Evolutionary conservation across 1,140 invertebrate species (phyloP).

Genomic region (Nasonia longicornis): DNA sequence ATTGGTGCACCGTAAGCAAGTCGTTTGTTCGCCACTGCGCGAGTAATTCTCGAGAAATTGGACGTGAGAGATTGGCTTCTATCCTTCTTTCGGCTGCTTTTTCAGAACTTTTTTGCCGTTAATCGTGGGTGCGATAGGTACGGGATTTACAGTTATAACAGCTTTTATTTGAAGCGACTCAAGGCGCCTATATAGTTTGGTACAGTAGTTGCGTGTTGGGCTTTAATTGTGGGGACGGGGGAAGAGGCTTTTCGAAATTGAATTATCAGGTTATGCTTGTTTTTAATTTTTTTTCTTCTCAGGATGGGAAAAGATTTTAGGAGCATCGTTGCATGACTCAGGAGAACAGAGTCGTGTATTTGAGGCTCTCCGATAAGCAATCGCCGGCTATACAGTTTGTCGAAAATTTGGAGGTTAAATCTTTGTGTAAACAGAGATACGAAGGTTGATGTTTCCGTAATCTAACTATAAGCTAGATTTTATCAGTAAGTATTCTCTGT

Average conservation of each 20-base stretch:
- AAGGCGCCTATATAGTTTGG: background rate
- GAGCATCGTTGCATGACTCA: no score
- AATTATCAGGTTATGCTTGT: constrained; percentile 16
- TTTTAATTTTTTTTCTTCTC: background rate
- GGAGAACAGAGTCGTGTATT: background rate
- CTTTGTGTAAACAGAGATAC: background rate
- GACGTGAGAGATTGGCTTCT: background rate
- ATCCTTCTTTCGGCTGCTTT: background rate
- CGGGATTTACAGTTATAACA: constrained; percentile 21
- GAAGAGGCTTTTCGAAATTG: background rate
- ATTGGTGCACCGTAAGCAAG: background rate
- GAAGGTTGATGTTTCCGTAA: background rate
- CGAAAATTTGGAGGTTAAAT: constrained; percentile 14
- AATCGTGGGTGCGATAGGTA: background rate
- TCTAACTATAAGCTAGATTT: no score
- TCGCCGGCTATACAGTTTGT: background rate
- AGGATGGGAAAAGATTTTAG: no score
- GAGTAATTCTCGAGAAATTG: background rate
- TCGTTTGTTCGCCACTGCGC: background rate
- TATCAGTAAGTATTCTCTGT: no score
- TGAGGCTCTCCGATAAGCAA: background rate
- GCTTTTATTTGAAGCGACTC: background rate
- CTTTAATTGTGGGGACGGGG: constrained; percentile 4
- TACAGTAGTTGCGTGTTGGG: background rate
- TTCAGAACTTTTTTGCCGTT: background rate